A percentile compares a stretch with the other conserved stretches of the same genome.
phyloP scores from a whole-genome alignment of 2,113 vertebrate genomes.

The Thinocorus orbignyianus region DNA sequence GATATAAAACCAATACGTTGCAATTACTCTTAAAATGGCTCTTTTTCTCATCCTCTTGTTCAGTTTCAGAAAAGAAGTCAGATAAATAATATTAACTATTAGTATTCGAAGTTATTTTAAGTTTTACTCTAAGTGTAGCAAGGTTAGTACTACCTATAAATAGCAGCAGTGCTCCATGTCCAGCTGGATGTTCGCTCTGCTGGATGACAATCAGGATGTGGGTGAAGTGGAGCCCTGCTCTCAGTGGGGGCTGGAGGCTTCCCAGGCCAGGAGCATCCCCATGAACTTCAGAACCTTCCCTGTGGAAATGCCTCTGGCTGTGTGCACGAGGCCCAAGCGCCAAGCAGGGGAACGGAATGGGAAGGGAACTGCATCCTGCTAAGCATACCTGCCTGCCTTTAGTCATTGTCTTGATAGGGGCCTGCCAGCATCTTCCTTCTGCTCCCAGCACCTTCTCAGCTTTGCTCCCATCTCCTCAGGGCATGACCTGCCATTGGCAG shows the following conservation, averaged over 20 bases:
- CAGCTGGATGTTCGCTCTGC: neutral
- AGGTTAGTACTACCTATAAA: neutral
- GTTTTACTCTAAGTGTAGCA: neutral
- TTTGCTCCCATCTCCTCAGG: neutral
- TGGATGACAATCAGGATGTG: fast-evolving
- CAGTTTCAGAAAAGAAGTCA: neutral
- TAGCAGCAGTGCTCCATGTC: fast-evolving
- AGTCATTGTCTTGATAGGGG: neutral
- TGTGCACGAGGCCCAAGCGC: neutral
- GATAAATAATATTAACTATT: neutral
- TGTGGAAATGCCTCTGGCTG: neutral
- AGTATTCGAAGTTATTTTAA: neutral
- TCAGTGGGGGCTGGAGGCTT: fast-evolving
- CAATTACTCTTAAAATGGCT: neutral
- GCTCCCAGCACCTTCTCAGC: neutral
- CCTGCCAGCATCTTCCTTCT: neutral
- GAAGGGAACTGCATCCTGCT: neutral
- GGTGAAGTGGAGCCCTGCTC: neutral
- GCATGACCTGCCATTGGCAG: neutral
- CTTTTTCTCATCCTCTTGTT: neutral
- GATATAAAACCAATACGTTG: neutral
- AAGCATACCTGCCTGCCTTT: neutral
- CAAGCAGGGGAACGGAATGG: neutral
- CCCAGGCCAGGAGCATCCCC: neutral
- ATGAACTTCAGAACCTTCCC: neutral